Evolutionary conservation across 2,113 vertebrate species (phyloP), one percentile per base, ranked within the genome.

Genomic region (Lagopus muta): DNA sequence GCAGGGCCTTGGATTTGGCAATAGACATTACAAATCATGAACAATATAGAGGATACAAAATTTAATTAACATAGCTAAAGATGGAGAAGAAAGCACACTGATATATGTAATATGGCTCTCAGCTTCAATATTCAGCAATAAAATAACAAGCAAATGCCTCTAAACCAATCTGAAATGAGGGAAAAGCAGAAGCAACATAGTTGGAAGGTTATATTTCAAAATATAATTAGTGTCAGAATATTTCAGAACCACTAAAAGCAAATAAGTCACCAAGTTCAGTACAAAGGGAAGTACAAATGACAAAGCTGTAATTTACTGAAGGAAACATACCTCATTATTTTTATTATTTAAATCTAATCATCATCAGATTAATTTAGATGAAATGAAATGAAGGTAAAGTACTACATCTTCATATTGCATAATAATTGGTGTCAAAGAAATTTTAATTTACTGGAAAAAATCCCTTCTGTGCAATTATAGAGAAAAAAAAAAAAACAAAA

Each of bases 151-250:
- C 42, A 66, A 94, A 18, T 86, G 74, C 50, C 91, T 81, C 60
- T 91, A 96, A 96, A 72, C 85, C 58, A 90, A 93, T 91, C 72
- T 95, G 48, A 70, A 96, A 96, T 88, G 28, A 91, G 45, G 38
- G 32, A 86, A 88, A 91, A 88, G 34, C 78, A 89, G 79, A 91
- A 76, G n/a, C 62, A 88, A 93, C 78, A 78, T 74, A 95, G 69
- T 80, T 92, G 55, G 71, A 93, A 84, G 82, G 64, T 83, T 93
- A 80, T 95, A 95, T 96, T 97, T 97, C 95, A 96, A 95, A 97
- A 95, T 89, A 73, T 65, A 97, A 97, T 96, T 97, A 96, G 85
- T 86, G 94, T 94, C 78, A 96, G 94, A 86, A 91, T 93, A 80
- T 92, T 97, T 77, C 67, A 96, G 74, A 94, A 88, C 18, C 86